phyloP scores from a whole-genome alignment of 64 coral and sea anemone species.

The Stichodactyla helianthus region DNA sequence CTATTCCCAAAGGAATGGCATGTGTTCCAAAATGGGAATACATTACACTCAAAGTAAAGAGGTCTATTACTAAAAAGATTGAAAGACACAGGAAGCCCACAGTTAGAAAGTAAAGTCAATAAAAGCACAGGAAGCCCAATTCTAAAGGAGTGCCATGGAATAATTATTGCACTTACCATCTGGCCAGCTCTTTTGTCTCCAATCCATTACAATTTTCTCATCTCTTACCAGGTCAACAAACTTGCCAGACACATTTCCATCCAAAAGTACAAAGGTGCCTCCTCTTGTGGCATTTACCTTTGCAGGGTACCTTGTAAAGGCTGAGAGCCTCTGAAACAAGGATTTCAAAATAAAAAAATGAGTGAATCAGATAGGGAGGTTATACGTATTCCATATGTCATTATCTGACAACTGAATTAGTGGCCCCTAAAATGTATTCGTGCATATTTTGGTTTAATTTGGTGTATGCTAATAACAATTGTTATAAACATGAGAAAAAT shows the following conservation, averaged over 20 bases:
- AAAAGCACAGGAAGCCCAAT: neutral
- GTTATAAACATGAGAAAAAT: too few species aligned
- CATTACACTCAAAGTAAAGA: too few species aligned
- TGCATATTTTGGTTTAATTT: too few species aligned
- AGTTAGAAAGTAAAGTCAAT: too few species aligned
- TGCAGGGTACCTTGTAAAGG: slow-evolving; percentile 53
- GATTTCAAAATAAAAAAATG: neutral
- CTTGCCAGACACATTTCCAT: slow-evolving; percentile 89
- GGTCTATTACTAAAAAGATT: too few species aligned
- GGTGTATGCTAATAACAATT: too few species aligned
- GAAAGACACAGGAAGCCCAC: neutral
- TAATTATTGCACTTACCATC: slow-evolving; percentile 39
- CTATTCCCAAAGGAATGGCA: too few species aligned
- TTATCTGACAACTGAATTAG: neutral
- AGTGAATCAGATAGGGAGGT: neutral
- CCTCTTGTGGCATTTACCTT: slow-evolving; percentile 77
- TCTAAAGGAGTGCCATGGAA: neutral
- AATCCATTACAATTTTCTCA: slow-evolving; percentile 92
- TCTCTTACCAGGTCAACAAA: slow-evolving; percentile 80
- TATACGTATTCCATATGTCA: too few species aligned
- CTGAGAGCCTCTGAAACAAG: slow-evolving; percentile 60
- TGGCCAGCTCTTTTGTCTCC: slow-evolving; percentile 92
- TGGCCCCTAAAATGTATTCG: neutral
- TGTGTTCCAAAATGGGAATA: too few species aligned
- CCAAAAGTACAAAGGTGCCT: slow-evolving; percentile 79